Conservation (phyloP, 1,140 invertebrate species). For the Papilio polyxenes region DNA sequence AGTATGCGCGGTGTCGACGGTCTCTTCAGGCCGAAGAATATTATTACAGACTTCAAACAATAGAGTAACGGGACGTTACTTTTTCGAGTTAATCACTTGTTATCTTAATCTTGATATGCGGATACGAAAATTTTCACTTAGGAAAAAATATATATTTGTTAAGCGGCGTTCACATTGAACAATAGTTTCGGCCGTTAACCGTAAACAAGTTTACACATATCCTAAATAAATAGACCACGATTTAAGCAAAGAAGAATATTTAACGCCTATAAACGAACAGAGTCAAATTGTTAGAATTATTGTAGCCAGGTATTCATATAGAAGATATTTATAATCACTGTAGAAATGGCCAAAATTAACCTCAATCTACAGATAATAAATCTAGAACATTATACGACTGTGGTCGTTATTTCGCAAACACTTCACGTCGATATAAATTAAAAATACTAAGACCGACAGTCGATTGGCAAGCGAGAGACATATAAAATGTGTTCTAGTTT, state of each 20-base stretch:
- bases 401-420: not conserved
- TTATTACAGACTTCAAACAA: conserved; percentile 58
- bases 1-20: conserved; percentile 41
- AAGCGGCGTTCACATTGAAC: conserved; percentile 24
- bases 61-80: conserved; percentile 57
- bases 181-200: conserved; percentile 7
- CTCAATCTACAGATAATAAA: not conserved
- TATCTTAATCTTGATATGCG: conserved; percentile 36
- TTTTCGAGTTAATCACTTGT: conserved; percentile 38
- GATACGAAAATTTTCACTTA: conserved; percentile 37
- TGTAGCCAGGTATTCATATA: not conserved
- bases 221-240: conserved; percentile 1
- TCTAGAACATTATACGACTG: not conserved
- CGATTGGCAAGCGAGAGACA: conserved; percentile 24
- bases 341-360: not conserved
- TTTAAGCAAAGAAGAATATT: not conserved
- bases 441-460: not conserved
- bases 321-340: not conserved
- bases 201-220: not conserved
- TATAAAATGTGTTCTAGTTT: conserved; percentile 46
- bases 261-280: not conserved
- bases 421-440: not conserved
- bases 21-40: conserved; percentile 48
- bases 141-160: conserved; percentile 36
- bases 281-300: not conserved